Evolutionary conservation across 2,888 invertebrate species (phyloP).

Genomic region (Caenorhabditis afra): DNA sequence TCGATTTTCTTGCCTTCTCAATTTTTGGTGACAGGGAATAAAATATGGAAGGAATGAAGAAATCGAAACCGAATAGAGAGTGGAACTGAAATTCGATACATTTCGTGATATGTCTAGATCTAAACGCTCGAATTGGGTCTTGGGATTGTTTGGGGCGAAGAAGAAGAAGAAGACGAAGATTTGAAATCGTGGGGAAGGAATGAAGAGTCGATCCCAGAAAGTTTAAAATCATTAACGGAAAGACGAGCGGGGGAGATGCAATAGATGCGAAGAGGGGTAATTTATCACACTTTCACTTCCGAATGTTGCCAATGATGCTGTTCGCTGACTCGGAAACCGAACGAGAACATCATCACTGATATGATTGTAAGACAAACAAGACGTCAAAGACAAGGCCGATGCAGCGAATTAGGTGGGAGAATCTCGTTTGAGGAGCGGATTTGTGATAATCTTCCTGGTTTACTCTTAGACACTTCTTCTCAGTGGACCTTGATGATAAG

Average conservation of each 20-base stretch:
- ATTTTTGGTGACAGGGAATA: slow-evolving; percentile 1
- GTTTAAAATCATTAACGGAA: slow-evolving; percentile 54
- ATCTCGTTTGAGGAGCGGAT: slow-evolving; percentile 35
- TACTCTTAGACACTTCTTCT: background rate
- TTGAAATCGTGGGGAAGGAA: background rate
- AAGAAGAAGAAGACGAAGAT: slow-evolving; percentile 1
- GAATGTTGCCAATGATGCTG: slow-evolving; percentile 47
- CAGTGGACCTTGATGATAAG: slow-evolving; percentile 36
- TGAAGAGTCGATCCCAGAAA: slow-evolving; percentile 34
- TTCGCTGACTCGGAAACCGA: slow-evolving; percentile 36
- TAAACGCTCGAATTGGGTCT: background rate
- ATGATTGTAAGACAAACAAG: slow-evolving; percentile 41
- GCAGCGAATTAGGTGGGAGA: slow-evolving; percentile 35
- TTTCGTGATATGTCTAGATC: slow-evolving; percentile 39
- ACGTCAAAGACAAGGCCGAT: slow-evolving; percentile 28
- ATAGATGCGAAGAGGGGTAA: slow-evolving; percentile 26
- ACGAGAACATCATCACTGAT: slow-evolving; percentile 35
- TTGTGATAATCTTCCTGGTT: slow-evolving; percentile 32
- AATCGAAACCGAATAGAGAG: slow-evolving; percentile 33
- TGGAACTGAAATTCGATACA: slow-evolving; percentile 37
- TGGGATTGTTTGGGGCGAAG: no score
- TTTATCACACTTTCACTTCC: slow-evolving; percentile 54
- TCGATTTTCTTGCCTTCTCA: background rate
- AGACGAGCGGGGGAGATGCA: slow-evolving; percentile 13
- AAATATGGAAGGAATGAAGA: background rate